Evolutionary conservation across 2,797 vertebrate species (phyloP), one percentile per base, ranked within the genome.

Genomic region (Microctenopoma steveboyesi): DNA sequence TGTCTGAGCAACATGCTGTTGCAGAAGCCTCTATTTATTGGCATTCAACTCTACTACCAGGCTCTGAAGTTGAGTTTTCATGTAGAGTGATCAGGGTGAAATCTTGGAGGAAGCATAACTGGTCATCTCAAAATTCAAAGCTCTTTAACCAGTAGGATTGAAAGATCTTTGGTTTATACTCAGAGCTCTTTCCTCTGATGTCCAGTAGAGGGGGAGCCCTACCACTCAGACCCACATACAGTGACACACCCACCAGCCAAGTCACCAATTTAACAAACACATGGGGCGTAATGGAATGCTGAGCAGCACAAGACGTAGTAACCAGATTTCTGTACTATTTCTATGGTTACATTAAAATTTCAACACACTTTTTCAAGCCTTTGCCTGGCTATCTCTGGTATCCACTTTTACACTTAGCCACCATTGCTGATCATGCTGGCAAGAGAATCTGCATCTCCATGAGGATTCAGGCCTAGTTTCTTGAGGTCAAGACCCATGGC

Each of bases 401-500:
- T 80, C 67, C 35, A 42, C 4, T 28, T 63, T 70, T 57, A 63
- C 51, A 27, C 35, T 91, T 95, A 95, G 84, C 94, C 95, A 75
- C 93, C 92, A 16, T 91, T 94, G 80, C 93, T 94, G 76, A 90
- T 78, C 83, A 94, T 87, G 80, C 91, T 91, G 54, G 88, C 86
- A 70, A 92, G 74, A 52, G 88, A 85, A 74, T 86, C 84, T 63
- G 76, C 85, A 54, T 93, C 94, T 67, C 86, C 86, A 61, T 90
- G 90, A 58, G 88, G 85, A 63, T 95, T 92, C 50, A 94, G 61
- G 60, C 93, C 92, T 15, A 95, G 84, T 69, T 75, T 94, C 73
- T 93, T 93, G 55, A 94, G 91, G 84, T 95, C 94, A 74, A 95
- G 88, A 33, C 94, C 94, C 92, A 95, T 92, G 65, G 92, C 92